Evolutionary conservation across 2,888 invertebrate species (phyloP).

Genomic region (Euplexia lucipara): DNA sequence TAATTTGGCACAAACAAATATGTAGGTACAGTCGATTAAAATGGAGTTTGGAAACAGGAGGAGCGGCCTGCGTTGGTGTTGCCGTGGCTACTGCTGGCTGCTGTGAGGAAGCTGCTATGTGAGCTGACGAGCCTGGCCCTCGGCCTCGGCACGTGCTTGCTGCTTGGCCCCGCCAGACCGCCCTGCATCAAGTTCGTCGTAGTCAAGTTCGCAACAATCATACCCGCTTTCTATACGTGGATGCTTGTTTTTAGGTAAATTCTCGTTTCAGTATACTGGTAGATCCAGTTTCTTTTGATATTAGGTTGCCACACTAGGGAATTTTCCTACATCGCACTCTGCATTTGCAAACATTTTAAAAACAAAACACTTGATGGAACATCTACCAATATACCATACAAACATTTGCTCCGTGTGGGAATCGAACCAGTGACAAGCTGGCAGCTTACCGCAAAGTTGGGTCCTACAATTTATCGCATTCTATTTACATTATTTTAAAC

Average conservation of each 20-base stretch:
- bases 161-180: slow-evolving; percentile 84
- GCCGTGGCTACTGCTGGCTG: slow-evolving; percentile 89
- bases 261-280: too few species aligned
- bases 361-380: too few species aligned
- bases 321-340: too few species aligned
- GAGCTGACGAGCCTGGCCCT: slow-evolving; percentile 85
- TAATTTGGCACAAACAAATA: too few species aligned
- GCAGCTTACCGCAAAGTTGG: too few species aligned
- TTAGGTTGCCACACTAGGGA: too few species aligned
- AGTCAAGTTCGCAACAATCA: slow-evolving; percentile 82
- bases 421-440: too few species aligned
- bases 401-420: too few species aligned
- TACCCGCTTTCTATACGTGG: slow-evolving; percentile 89
- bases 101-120: slow-evolving; percentile 85
- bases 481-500: too few species aligned
- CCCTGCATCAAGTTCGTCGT: slow-evolving; percentile 89
- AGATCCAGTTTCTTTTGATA: slow-evolving; percentile 25
- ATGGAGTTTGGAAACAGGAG: slow-evolving; percentile 77
- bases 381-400: too few species aligned
- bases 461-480: too few species aligned
- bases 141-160: slow-evolving; percentile 87
- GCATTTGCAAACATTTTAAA: too few species aligned
- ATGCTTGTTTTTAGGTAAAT: slow-evolving; percentile 84
- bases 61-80: slow-evolving; percentile 87
- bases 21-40: neutral